Evolutionary conservation across 2,888 invertebrate species (phyloP), one percentile per base, ranked within the genome.

Genomic region (Neria commutata): DNA sequence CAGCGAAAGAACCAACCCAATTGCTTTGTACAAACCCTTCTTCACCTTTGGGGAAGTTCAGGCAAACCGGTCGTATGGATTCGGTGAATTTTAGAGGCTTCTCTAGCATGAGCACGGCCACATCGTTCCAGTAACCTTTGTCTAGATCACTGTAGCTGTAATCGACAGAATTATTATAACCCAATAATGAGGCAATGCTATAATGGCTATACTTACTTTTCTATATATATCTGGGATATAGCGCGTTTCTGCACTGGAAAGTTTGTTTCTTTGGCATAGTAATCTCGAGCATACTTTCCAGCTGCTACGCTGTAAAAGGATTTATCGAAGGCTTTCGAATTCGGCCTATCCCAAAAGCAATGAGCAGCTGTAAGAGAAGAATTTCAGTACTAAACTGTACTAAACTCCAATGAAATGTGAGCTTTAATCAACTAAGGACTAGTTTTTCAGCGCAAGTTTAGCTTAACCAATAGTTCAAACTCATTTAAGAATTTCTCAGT

Each of bases 61-160:
- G 62, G 61, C 82, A 82, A 5, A 81, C 74, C 19, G 80, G 79
- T 55, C 75, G 75, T 4, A 81, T 77, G 21, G 74, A 68, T 29
- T 64, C 61, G 1, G 76, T 72, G 26, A 77, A 69, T 8, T 56
- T 55, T 33, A 82, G 72, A 14, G 59, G 50, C 16, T 64, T 64
- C 46, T 67, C 64, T 26, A 79, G 59, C n/a, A 76, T 62, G 11
- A 81, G 37, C 5, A 81, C 48, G 1, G 80, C 80, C 48, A 82
- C 73, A 64, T 82, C 82, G 8, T 65, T 63, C 21, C 57, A 56
- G 52, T 68, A 78, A 4, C 63, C 61, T 14, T 66, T 67, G 3
- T 52, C 17, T 11, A 53, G 59, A 11, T 73, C 77, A 5, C 52
- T 17, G 24, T 63, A 66, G 3, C 66, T 64, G 23, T 2, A 42